Percentiles rank a stretch among this genome's conserved stretches.
Conservation (phyloP, 2,888 invertebrate genomes). For the Heteropelma amictum region DNA sequence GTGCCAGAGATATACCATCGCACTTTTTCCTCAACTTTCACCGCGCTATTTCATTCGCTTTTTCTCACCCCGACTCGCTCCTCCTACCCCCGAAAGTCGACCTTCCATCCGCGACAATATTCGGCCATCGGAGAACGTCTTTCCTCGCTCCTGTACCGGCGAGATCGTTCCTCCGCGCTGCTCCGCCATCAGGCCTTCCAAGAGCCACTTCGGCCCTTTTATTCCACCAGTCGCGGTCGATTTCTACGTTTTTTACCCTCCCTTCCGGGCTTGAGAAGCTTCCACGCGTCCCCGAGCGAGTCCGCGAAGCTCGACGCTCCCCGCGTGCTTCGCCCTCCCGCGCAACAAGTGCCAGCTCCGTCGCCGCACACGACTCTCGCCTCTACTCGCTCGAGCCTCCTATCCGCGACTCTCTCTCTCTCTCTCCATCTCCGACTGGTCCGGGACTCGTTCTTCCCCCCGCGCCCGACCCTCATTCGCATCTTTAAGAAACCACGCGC, state of each 20-base stretch:
- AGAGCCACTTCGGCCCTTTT: not conserved
- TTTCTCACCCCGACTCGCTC: slow-evolving; percentile 31
- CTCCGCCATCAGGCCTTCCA: not conserved
- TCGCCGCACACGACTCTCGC: slow-evolving; percentile 44
- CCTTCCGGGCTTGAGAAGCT: not conserved
- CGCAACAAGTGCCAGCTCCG: slow-evolving; percentile 76
- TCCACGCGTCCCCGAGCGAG: not conserved
- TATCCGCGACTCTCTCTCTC: slow-evolving; percentile 53
- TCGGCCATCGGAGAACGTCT: slow-evolving; percentile 1
- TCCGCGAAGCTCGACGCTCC: slow-evolving; percentile 52
- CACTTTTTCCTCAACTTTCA: slow-evolving; percentile 49
- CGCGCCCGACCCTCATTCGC: slow-evolving; percentile 43
- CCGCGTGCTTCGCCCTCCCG: slow-evolving; percentile 56
- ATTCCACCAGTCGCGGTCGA: not conserved
- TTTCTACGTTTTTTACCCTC: not conserved
- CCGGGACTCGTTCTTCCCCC: slow-evolving; percentile 31
- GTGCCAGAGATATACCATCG: not conserved
- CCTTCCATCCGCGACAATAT: slow-evolving; percentile 47
- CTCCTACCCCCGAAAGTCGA: slow-evolving; percentile 45
- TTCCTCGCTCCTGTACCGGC: slow-evolving; percentile 47
- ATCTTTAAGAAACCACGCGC: slow-evolving; percentile 62
- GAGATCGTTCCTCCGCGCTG: slow-evolving; percentile 39
- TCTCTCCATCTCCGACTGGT: slow-evolving; percentile 44
- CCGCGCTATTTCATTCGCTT: slow-evolving; percentile 55
- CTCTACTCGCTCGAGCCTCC: slow-evolving; percentile 57